Evolutionary conservation across 37 sponge, comb jelly and placozoan genomes (phyloP), one percentile per base, ranked within the genome.

Genomic region (Halichondria panicea): DNA sequence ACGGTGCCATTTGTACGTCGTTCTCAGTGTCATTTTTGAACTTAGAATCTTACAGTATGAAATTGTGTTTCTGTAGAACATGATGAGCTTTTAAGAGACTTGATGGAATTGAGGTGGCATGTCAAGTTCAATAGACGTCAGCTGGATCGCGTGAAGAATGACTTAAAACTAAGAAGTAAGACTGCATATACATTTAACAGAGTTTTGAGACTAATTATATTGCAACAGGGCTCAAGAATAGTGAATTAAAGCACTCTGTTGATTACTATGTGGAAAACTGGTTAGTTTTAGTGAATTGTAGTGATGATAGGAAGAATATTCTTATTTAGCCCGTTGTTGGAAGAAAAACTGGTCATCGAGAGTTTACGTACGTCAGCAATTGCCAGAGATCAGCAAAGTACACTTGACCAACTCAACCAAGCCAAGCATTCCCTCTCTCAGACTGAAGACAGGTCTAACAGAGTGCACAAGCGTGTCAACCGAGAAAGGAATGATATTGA

Each of bases 101-200:
- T 91, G 33, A 34, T 59, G 18, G 87, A 91, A 25, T 68, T 91
- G 30, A 81, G 73, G 45, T 85, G 91, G 83, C 83, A 79, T 46
- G 59, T 72, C 1, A 30, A 59, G 13, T 54, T 36, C 46, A 66
- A 87, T 21, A 25, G 43, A 1, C 54, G 82, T 15, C 65, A 75
- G 37, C 46, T 87, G 33, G 21, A 25, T 9, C 50, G 68, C 34
- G 7, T 75, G n/a, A 22, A 67, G 61, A 77, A 75, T n/a, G 33
- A 59, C 0, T 41, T 81, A 15, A 53, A 43, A 33, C 30, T 66
- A 22, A 40, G 55, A 34, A 41, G 82, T 81, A 81, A 52, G 54
- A 48, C 11, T 22, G 8, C 24, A 18, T 4, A 8, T 48, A 18
- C 55, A 9, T 9, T 44, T 12, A 1, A 28, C 42, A 6, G 7